Evolutionary conservation across 1,140 invertebrate species (phyloP).

Genomic region (Drosophila leontia): DNA sequence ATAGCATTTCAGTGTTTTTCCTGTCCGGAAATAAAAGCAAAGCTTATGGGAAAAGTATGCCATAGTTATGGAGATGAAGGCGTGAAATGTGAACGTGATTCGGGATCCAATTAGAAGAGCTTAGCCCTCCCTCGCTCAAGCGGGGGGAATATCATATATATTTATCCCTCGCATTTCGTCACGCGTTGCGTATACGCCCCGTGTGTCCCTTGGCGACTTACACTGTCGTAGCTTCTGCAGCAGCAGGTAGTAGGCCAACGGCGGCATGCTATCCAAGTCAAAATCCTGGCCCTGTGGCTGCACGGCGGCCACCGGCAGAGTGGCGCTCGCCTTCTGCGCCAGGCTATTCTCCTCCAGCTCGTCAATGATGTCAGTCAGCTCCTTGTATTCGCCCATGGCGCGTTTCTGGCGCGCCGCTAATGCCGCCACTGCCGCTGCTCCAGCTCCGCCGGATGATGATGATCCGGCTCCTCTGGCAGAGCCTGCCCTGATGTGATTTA

Average conservation of each 20-base stretch:
- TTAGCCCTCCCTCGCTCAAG: background rate
- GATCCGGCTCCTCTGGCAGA: conserved; percentile 28
- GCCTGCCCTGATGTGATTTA: conserved; percentile 69
- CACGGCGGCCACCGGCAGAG: conserved; percentile 24
- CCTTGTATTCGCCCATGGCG: conserved; percentile 77
- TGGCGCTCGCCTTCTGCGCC: conserved; percentile 54
- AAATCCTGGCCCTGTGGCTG: conserved; percentile 64
- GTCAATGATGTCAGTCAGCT: conserved; percentile 78
- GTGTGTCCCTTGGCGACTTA: conserved; percentile 49
- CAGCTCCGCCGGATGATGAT: conserved; percentile 20
- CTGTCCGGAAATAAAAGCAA: conserved; percentile 7
- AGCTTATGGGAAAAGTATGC: conserved; percentile 26
- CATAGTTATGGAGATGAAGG: conserved; percentile 32
- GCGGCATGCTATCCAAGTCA: conserved; percentile 80
- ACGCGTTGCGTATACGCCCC: conserved; percentile 52
- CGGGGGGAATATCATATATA: background rate
- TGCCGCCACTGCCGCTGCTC: conserved; percentile 18
- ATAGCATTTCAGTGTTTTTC: conserved; percentile 5
- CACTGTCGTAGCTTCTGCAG: conserved; percentile 76
- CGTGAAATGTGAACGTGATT: conserved; percentile 44
- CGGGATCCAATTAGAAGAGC: conserved; percentile 34
- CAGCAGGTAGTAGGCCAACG: conserved; percentile 75
- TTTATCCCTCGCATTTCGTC: conserved; percentile 19
- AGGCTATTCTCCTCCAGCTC: conserved; percentile 76
- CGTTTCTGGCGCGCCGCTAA: conserved; percentile 63